These are phyloP conservation scores for Andrena bucephala DNA, from an alignment of 2,888 invertebrate species.

Conservation along the genomic window DNA sequence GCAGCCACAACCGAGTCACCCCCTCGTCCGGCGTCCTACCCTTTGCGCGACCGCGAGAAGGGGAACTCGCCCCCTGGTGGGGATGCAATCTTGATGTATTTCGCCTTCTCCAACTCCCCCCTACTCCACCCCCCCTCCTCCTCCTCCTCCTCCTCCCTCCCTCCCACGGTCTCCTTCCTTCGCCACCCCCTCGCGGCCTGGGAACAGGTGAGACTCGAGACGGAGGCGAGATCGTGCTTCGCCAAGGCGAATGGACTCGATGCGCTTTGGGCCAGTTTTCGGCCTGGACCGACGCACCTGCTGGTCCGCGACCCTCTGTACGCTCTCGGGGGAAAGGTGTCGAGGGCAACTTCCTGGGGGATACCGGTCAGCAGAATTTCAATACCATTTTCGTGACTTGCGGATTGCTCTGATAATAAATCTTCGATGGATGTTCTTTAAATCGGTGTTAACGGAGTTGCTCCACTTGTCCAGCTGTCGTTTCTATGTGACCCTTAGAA, in stretches of 20 bases:
- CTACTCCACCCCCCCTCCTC: too few relatives aligned
- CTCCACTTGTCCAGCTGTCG: too few relatives aligned
- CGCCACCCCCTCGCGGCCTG: slow-evolving; percentile 23
- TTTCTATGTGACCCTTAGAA: too few relatives aligned
- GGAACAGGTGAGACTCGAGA: slow-evolving; percentile 56
- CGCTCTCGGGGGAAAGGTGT: not conserved
- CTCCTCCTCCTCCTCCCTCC: too few relatives aligned
- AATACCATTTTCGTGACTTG: too few relatives aligned
- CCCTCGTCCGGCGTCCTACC: slow-evolving; percentile 66
- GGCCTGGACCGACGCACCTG: not conserved
- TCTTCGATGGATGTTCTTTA: too few relatives aligned
- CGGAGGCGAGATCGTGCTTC: slow-evolving; percentile 38
- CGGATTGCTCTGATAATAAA: too few relatives aligned
- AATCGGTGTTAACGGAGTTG: too few relatives aligned
- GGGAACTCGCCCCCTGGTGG: slow-evolving; percentile 72
- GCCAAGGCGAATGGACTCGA: slow-evolving; percentile 50
- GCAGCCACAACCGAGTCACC: slow-evolving; percentile 79
- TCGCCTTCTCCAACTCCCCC: slow-evolving; percentile 78
- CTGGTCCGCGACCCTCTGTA: not conserved
- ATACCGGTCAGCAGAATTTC: too few relatives aligned
- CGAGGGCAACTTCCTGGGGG: too few relatives aligned
- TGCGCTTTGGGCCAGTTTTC: slow-evolving; percentile 39
- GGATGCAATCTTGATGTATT: slow-evolving; percentile 80
- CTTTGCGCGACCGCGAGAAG: slow-evolving; percentile 70
- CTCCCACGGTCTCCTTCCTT: slow-evolving; percentile 39